Evolutionary conservation across 2,797 vertebrate genomes (phyloP).

Genomic region (Geotria australis): DNA sequence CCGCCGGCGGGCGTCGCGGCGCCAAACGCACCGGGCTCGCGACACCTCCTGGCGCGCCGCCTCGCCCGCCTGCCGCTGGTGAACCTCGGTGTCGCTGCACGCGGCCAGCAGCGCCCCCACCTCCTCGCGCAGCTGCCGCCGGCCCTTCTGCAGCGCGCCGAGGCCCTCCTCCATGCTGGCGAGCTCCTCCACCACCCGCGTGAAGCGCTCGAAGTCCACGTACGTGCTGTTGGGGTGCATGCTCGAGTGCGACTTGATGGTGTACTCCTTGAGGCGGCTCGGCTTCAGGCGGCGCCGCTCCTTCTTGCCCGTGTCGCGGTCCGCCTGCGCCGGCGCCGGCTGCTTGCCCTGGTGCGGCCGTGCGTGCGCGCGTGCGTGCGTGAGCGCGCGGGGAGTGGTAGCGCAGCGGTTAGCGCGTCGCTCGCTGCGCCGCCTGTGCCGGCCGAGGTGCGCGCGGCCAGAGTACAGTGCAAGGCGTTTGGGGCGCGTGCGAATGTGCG

Average conservation of each 20-base stretch:
- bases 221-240: conserved; percentile 99
- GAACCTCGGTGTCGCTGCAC: conserved; percentile 74
- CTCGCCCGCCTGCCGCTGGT: conserved; percentile 78
- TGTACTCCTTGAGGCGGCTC: conserved; percentile 87
- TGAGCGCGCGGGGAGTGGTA: background rate
- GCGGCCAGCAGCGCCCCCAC: conserved; percentile 57
- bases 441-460: too few species aligned
- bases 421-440: too few species aligned
- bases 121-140: conserved; percentile 51
- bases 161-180: conserved; percentile 48
- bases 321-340: conserved; percentile 23
- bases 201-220: conserved; percentile 88
- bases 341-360: background rate
- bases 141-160: conserved; percentile 41
- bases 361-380: background rate
- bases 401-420: too few species aligned
- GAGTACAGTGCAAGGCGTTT: too few species aligned
- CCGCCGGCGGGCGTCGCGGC: too few species aligned
- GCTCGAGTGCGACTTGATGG: conserved; percentile 94
- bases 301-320: conserved; percentile 41
- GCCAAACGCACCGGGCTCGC: conserved; percentile 22
- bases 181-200: conserved; percentile 72
- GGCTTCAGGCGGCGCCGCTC: conserved; percentile 77
- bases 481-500: too few species aligned
- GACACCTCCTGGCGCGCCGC: conserved; percentile 45